Evolutionary conservation across 30 jellyfish, hydroid and myxozoan genomes (phyloP).

Genomic region (Hydra vulgaris): DNA sequence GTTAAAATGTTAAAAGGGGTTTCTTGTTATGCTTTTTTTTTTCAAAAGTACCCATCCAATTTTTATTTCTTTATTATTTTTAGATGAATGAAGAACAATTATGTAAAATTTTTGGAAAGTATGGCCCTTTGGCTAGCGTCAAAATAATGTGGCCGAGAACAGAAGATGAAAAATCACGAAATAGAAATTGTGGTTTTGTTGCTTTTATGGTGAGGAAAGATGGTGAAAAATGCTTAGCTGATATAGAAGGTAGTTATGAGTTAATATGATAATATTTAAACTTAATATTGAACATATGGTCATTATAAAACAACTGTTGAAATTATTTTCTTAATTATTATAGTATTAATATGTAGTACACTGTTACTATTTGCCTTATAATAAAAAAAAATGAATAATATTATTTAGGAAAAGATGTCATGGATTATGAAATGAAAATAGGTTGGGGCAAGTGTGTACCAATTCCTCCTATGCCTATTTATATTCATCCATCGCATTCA

Average conservation of each 20-base stretch:
- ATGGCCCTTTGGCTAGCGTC: conserved; percentile 97
- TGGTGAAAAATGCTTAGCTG: conserved; percentile 82
- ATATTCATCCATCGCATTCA: conserved; percentile 89
- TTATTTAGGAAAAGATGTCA: conserved; percentile 61
- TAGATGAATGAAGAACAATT: conserved; percentile 93
- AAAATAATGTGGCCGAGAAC: conserved; percentile 99
- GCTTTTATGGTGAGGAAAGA: conserved; percentile 87
- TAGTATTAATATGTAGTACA: too few species aligned
- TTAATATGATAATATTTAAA: background rate
- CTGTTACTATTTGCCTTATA: too few species aligned
- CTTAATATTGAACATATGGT: too few species aligned
- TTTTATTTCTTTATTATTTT: background rate
- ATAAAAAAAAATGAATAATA: background rate
- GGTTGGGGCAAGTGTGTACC: conserved; percentile 99
- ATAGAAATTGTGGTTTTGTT: conserved; percentile 95
- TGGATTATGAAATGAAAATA: conserved; percentile 85
- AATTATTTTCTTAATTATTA: too few species aligned
- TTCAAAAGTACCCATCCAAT: too few species aligned
- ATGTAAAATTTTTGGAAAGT: conserved; percentile 79
- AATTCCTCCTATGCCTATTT: conserved; percentile 91
- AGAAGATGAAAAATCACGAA: conserved; percentile 92
- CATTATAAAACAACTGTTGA: too few species aligned
- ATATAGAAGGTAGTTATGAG: conserved; percentile 56
- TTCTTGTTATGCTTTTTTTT: too few species aligned
- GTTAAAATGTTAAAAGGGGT: too few species aligned